Percentiles rank a stretch among this genome's conserved stretches.
These are phyloP conservation scores for Hedychridium roseum DNA, from an alignment of 2,888 invertebrate species.

Conservation along the genomic window DNA sequence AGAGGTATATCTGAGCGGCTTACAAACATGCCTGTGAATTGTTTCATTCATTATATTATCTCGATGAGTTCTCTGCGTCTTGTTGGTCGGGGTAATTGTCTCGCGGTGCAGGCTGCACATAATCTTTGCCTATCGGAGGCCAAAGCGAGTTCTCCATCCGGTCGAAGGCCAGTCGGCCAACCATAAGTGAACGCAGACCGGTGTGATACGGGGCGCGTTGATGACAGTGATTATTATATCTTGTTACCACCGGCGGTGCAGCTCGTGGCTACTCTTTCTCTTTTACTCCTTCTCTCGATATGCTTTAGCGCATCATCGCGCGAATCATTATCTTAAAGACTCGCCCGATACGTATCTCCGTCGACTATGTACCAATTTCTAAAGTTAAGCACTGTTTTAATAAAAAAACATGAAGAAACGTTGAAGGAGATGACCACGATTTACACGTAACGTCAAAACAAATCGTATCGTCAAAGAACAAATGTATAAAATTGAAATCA, in stretches of 20 bases:
- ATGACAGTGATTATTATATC: conserved; percentile 48
- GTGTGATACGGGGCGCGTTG: conserved; percentile 31
- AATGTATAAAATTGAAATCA: no score
- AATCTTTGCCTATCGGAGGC: conserved; percentile 16
- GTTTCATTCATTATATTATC: no score
- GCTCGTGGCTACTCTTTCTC: conserved; percentile 31
- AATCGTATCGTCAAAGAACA: no score
- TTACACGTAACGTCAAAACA: no score
- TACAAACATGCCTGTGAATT: no score
- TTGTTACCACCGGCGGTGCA: conserved; percentile 42
- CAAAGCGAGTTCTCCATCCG: conserved; percentile 26
- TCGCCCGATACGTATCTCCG: conserved; percentile 37
- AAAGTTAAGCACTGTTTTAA: conserved; percentile 9
- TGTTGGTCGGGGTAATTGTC: conserved; percentile 26
- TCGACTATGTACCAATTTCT: conserved; percentile 29
- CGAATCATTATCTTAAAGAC: conserved; percentile 43
- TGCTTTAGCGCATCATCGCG: conserved; percentile 41
- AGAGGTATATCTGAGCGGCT: no score
- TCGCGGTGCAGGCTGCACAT: conserved; percentile 16
- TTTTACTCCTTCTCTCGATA: no score
- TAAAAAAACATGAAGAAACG: no score
- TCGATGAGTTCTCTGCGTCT: conserved; percentile 6
- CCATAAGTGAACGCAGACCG: conserved; percentile 15
- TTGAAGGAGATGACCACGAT: no score
- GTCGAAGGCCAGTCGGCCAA: conserved; percentile 14